Base-by-base conservation (phyloP, 2,113 vertebrate species). In the Chloebia gouldiae region DNA sequence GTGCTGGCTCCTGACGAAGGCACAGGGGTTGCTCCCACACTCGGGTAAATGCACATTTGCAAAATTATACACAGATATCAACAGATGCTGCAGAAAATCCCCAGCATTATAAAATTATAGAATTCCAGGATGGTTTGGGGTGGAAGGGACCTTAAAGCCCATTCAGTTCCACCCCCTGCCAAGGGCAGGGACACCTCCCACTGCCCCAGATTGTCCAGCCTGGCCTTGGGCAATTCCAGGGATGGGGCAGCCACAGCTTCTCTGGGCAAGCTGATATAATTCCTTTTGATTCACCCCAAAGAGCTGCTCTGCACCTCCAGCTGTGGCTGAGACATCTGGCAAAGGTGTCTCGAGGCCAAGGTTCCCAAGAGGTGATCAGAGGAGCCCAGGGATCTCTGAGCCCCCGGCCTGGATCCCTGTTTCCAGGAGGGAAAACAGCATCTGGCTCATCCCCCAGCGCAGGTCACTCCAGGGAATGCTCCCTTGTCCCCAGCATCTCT, bases 61-160 rank as follows among this genome's bases (percentile, higher is more conserved):
- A 6, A 30, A 57, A 40, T 33, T 21, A 42, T 37, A 21, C 35
- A 2, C 1, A 44, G 61, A 25, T 2, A 7, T 3, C 50, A 7
- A 7, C 0, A 30, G 45, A 71, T 31, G 64, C 50, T 72, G 56
- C 77, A 60, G 45, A 10, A 56, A 30, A 5, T 10, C 3, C 59
- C 13, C 63, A 11, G 44, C 2, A 0, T 9, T n/a, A 15, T 2
- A 12, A 39, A 89, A 78, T 45, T 7, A 6, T 0, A 20, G 47
- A 61, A 76, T 35, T 18, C 9, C 25, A 27, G 35, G 4, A 9
- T 13, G 21, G 25, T 42, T 69, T 61, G 40, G 63, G 35, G 11
- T 25, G 40, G n/a, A 47, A 54, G 3, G 19, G 53, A 35, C 39
- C 54, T 37, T 31, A 37, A 49, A 69, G 51, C 13, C 2, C 45